Percentiles rank a stretch among this genome's conserved stretches.
phyloP scores from a whole-genome alignment of 1,140 invertebrate genomes.

The Temnothorax nylanderi region DNA sequence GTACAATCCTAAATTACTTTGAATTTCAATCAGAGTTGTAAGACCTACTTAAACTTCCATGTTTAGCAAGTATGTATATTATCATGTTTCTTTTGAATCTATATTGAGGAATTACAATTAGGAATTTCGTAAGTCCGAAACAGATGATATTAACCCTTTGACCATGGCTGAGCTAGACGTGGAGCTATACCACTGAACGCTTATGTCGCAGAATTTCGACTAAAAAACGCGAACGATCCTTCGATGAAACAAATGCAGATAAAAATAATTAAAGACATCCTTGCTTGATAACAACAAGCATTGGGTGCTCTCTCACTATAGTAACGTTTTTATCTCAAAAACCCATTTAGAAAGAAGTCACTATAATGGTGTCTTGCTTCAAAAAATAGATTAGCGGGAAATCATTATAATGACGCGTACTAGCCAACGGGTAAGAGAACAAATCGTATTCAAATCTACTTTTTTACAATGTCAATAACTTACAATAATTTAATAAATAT shows the following conservation, averaged over 20 bases:
- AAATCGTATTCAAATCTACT: background rate
- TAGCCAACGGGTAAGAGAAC: background rate
- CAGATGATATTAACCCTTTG: background rate
- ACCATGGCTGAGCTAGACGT: background rate
- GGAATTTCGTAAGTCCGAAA: background rate
- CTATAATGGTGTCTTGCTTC: background rate
- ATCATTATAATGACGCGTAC: background rate
- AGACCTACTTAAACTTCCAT: background rate
- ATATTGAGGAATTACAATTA: background rate
- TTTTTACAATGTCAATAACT: background rate
- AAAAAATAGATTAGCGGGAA: background rate
- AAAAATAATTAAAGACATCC: background rate
- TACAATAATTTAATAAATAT: background rate
- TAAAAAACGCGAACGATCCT: background rate
- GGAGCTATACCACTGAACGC: background rate
- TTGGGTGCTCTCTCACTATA: background rate
- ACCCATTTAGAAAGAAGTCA: too few relatives aligned
- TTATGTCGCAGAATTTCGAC: background rate
- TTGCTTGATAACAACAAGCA: background rate
- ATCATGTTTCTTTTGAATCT: background rate
- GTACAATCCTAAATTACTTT: constrained; percentile 13
- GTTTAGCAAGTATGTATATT: background rate
- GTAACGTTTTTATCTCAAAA: background rate
- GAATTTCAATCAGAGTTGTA: background rate
- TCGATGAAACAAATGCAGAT: background rate